Percentiles rank a stretch among this genome's conserved stretches.
Evolutionary conservation across 1,140 invertebrate species (phyloP).

Genomic region (Agrilus planipennis): DNA sequence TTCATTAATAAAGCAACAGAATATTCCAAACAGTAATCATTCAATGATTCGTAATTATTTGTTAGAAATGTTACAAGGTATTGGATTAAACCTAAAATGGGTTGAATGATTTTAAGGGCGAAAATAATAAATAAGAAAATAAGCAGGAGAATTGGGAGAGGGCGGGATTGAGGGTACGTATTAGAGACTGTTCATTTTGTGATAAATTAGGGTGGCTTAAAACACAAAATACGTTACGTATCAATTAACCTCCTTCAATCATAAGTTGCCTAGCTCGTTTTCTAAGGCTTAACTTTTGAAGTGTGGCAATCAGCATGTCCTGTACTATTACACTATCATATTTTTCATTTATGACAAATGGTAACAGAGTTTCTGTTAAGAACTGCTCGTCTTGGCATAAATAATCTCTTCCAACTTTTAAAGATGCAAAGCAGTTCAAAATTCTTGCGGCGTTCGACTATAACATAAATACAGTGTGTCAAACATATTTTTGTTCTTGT

Average conservation of each 20-base stretch:
- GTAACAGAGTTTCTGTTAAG: conserved; percentile 1
- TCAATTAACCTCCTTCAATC: conserved; percentile 8
- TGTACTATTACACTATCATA: neutral
- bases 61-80: conserved; percentile 5
- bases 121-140: no score
- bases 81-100: conserved; percentile 9
- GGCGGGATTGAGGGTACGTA: no score
- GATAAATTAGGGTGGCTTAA: neutral
- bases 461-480: no score
- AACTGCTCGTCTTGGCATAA: conserved; percentile 5
- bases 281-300: conserved; percentile 11
- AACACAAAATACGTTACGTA: neutral
- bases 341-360: conserved; percentile 2
- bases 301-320: conserved; percentile 6
- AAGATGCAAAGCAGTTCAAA: conserved; percentile 9
- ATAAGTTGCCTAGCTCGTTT: conserved; percentile 6
- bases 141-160: no score
- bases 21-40: conserved; percentile 10
- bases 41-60: conserved; percentile 1
- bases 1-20: conserved; percentile 10
- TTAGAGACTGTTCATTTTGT: no score
- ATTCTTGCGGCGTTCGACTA: no score
- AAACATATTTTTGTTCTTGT: no score
- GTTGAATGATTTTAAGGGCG: no score
- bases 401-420: conserved; percentile 11